Evolutionary conservation across 2,888 invertebrate genomes (phyloP), one percentile per base, ranked within the genome.

Genomic region (Pachydiplax longipennis): DNA sequence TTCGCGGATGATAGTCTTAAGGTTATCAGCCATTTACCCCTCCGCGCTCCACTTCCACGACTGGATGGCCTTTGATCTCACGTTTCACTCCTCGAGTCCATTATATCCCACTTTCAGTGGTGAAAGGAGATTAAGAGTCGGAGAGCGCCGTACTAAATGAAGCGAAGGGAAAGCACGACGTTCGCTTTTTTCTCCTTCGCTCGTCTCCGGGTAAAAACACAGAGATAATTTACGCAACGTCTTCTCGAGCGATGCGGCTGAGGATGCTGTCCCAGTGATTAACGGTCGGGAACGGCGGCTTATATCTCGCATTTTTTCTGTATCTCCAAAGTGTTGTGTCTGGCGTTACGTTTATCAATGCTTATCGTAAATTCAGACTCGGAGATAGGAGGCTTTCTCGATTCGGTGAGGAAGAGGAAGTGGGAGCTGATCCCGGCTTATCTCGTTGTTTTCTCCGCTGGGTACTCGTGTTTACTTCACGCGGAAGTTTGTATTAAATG

Each of bases 11-110:
- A 37, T 35, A n/a, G 53, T 53, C 53, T 83, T 83, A 53, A 81
- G 53, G 83, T 83, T 83, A 83, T 83, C 83, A 83, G 83, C 83
- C 83, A 31, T 83, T 53, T 83, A 83, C 53, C 83, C 25, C 53
- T 83, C 53, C 5, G 31, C 53, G 83, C 18, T 83, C 83, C 58
- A 83, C 83, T 83, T 83, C 58, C 83, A 25, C 83, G 31, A 53
- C 83, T 58, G 6, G 83, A n/a, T 48, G 48, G n/a, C 82, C 83
- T 83, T 58, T 58, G 53, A 58, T 48, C 48, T 48, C 44, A 25
- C 83, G 15, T 18, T 31, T 13, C 48, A 25, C 44, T 15, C 31
- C 31, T 15, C 18, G 25, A 53, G 22, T 61, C 87, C 13, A n/a
- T 31, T 31, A 73, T 73, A 73, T 73, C 31, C 73, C 73, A 73